Conservation (phyloP, 2,888 invertebrate species). For the Hemistola chrysoprasaria region DNA sequence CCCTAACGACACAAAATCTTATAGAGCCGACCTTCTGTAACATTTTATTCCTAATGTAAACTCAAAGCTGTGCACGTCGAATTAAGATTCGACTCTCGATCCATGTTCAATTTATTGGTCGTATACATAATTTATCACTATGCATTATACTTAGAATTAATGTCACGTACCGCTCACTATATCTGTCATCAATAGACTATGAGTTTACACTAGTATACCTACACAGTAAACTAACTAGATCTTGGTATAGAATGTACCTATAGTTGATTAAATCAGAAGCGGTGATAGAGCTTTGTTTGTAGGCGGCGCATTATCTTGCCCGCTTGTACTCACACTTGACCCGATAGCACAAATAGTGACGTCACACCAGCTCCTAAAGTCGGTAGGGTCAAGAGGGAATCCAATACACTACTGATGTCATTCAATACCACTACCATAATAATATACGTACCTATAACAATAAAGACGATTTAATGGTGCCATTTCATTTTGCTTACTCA, state of each 20-base stretch:
- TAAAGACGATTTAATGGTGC: slow-evolving; percentile 8
- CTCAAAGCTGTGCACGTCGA: slow-evolving; percentile 23
- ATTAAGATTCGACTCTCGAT: slow-evolving; percentile 50
- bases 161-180: slow-evolving; percentile 50
- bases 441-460: slow-evolving; percentile 9
- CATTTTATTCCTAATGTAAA: too few species aligned
- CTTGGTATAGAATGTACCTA: slow-evolving; percentile 43
- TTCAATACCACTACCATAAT: slow-evolving; percentile 11
- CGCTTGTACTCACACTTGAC: slow-evolving; percentile 58
- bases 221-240: too few species aligned
- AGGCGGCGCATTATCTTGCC: slow-evolving; percentile 50
- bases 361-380: slow-evolving; percentile 38
- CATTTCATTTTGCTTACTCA: slow-evolving; percentile 1
- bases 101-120: slow-evolving; percentile 55
- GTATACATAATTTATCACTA: slow-evolving; percentile 55
- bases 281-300: slow-evolving; percentile 48
- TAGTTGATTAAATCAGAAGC: slow-evolving; percentile 58
- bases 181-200: slow-evolving; percentile 45
- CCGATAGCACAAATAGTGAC: slow-evolving; percentile 37
- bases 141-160: slow-evolving; percentile 47
- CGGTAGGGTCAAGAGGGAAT: slow-evolving; percentile 37
- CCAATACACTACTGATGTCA: slow-evolving; percentile 27
- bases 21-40: too few species aligned
- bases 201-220: slow-evolving; percentile 39
- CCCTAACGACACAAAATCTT: too few species aligned